Base-by-base conservation (phyloP, 2,888 invertebrate species). In the Galerucella pusilla region DNA sequence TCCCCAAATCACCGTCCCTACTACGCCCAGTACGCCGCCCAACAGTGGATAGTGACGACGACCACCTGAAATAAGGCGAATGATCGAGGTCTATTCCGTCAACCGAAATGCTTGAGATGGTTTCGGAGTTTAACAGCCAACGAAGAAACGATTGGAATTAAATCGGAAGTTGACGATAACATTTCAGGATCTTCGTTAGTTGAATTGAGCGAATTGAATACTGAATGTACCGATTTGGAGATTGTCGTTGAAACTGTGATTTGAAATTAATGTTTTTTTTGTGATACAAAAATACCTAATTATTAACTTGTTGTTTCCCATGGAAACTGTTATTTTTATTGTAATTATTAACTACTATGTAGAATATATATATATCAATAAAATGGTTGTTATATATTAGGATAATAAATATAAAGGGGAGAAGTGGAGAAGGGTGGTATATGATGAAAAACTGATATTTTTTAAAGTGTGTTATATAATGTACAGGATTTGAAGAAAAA, bases 11-110 rank as follows among this genome's bases (percentile, higher is more conserved):
- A 85, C 35, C 81, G 85, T 20, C 84, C 84, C 6, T 83, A 85
- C 76, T 82, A 83, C n/a, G 77, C 83, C 46, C 83, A 85, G 69
- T 85, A 84, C 80, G 83, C 74, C 49, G 77, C 76, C 2, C 78
- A 79, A 28, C 78, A 85, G 67, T 87, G 87, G 87, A 83, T 87
- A 65, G 86, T 86, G 45, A 86, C 86, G 12, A 85, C 86, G 71
- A 78, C 86, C 78, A 86, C 86, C 82, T 87, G 87, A 88, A 82
- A 83, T 65, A 75, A 72, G 82, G 80, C 75, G 78, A 74, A 74
- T 65, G 77, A 81, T 80, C 80, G 74, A 73, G 35, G 75, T 60
- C 69, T 71, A 59, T 71, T 68, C 68, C 73, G 75, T 76, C 79
- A 67, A 57, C 64, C n/a, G 52, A 64, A 65, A 64, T 63, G 28